Evolutionary conservation across 1,140 invertebrate genomes (phyloP).

Genomic region (Microplitis demolitor): DNA sequence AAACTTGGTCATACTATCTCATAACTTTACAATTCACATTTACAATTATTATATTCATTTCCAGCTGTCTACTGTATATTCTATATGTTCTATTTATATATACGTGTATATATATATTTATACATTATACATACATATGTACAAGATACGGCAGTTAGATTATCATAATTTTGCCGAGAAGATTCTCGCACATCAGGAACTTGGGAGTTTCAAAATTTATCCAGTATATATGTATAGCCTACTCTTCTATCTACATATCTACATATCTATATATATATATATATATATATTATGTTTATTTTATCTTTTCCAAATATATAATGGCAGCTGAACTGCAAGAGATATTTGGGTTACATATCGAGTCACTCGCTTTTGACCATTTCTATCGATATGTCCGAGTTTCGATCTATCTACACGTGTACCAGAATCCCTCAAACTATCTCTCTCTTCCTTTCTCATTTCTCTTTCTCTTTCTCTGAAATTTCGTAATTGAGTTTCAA

Average conservation of each 20-base stretch:
- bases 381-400: slow-evolving; percentile 1
- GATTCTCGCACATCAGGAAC: slow-evolving; percentile 17
- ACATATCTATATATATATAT: neutral
- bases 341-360: slow-evolving; percentile 34
- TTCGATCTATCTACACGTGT: neutral
- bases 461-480: slow-evolving; percentile 20
- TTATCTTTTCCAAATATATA: neutral
- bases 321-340: slow-evolving; percentile 3
- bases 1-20: neutral
- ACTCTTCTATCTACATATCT: neutral
- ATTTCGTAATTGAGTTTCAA: slow-evolving; percentile 35
- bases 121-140: too few species aligned
- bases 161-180: slow-evolving; percentile 22
- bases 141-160: slow-evolving; percentile 18
- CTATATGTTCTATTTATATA: neutral
- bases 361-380: slow-evolving; percentile 22
- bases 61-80: slow-evolving; percentile 8
- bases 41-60: neutral
- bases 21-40: neutral
- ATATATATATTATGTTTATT: neutral
- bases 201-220: slow-evolving; percentile 30
- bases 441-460: slow-evolving; percentile 17
- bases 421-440: slow-evolving; percentile 4
- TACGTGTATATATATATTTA: too few species aligned
- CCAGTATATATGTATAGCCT: neutral